Base-by-base conservation (phyloP, 2,888 invertebrate genomes). In the Molanna angustata region DNA sequence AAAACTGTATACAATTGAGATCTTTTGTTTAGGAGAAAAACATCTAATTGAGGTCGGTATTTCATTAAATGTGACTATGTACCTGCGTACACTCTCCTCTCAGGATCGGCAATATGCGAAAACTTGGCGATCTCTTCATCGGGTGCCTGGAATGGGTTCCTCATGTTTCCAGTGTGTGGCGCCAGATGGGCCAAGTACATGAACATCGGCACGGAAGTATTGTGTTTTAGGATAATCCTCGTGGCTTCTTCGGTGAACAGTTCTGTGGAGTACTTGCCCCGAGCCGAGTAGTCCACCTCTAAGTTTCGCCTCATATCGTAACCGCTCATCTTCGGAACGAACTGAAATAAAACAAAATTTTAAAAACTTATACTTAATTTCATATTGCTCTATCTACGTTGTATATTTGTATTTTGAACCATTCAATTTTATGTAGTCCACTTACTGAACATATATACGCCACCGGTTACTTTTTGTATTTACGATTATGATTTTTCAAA, bases 61-160 rank as follows among this genome's bases (percentile, higher is more conserved):
- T n/a, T n/a, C n/a, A n/a, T n/a, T n/a, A n/a, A n/a, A n/a, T n/a
- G n/a, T n/a, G n/a, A n/a, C n/a, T n/a, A 11, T 4, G 4, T 4
- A 86, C 88, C 87, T 48, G 88, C 88, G 69, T 84, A 89, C 32
- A 78, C 78, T 62, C 85, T 70, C 46, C 88, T 69, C 50, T 83
- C 78, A 1, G 77, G 76, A 68, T 90, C 82, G 33, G 75, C 64
- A 22, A 91, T 89, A 63, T 88, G 74, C 0, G 71, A 62, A 64
- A 88, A 88, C 64, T 82, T 83, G 0, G 81, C 76, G 2, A 88
- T 75, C 64, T 84, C 85, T 57, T 85, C 82, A 60, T 79, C 75
- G 0, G 89, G 89, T 0, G 89, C 90, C 69, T 90, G 87, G 32
- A 89, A 68, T 1, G 83, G 82, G 49, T 79, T 72, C 48, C 78